Base-by-base conservation (phyloP, 2,113 vertebrate species). In the Aramus guarauna region DNA sequence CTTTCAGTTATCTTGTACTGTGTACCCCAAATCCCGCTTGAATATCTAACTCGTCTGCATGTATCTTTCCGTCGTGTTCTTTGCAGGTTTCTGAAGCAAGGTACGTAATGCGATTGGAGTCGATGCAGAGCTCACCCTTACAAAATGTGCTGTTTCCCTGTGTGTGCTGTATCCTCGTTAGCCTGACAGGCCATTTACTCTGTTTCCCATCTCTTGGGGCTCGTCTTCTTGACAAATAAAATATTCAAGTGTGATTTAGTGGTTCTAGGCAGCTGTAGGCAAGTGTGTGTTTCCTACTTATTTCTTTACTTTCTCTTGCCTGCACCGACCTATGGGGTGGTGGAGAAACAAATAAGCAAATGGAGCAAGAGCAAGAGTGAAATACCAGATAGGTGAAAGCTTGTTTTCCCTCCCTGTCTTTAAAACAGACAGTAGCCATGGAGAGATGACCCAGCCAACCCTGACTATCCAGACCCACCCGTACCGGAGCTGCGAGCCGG, bases 401-500 rank as follows among this genome's bases (percentile, higher is more conserved):
- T 79, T 94, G 22, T 82, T 94, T 90, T 96, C 36, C 89, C 88
- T 97, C 92, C 92, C 85, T 96, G 86, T 97, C 19, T 97, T 92
- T 92, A 75, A 94, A 60, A 94, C 98, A 99, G 99, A 99, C 96
- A 98, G 98, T 85, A 99, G 99, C 98, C 99, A 99, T 9, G 98
- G 99, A 12, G 99, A 99, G 60, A 98, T 99, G 90, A 96, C 98
- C 60, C 99, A 99, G 97, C 99, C 99, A 5, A 99, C 99, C 1
- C 97, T 99, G 95, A 99, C 99, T 39, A 99, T 99, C 97, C 99
- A 99, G 98, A 99, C 99, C 15, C 99, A 99, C 90, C 99, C 99
- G 9, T 99, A 99, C 74, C 98, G 99, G 82, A 98, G 99, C 92
- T 99, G 99, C 5, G 99, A 99, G 98, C 99, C 99, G 0, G 98